Conservation (phyloP, 2,888 invertebrate species). For the Adela reaumurella region DNA sequence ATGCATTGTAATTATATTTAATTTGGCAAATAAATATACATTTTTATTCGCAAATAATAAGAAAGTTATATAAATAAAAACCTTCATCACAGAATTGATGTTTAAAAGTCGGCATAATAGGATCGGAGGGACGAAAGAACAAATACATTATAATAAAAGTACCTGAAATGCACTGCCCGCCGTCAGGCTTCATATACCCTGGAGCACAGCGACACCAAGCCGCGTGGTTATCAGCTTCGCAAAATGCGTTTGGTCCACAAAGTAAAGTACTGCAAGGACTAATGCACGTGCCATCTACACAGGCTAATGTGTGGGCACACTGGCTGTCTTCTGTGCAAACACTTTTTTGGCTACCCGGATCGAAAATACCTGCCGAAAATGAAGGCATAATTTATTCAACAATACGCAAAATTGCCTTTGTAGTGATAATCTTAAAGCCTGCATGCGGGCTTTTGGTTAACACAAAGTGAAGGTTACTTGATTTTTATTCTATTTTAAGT, state of each 20-base stretch:
- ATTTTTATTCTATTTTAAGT: too few relatives aligned
- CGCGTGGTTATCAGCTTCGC: constrained; percentile 83
- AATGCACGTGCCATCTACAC: constrained; percentile 72
- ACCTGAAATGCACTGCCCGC: constrained; percentile 82
- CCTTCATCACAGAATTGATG: too few relatives aligned
- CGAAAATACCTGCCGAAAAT: constrained; percentile 21
- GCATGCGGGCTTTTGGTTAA: too few relatives aligned
- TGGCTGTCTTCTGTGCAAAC: constrained; percentile 71
- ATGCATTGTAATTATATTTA: too few relatives aligned
- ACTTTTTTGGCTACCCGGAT: constrained; percentile 39
- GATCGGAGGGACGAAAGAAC: neutral
- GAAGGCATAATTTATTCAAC: constrained; percentile 5
- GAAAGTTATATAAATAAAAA: too few relatives aligned
- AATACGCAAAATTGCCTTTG: neutral
- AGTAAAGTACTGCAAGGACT: constrained; percentile 76
- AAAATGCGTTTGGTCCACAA: constrained; percentile 82
- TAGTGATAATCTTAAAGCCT: too few relatives aligned
- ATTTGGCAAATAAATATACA: too few relatives aligned
- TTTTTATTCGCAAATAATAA: too few relatives aligned
- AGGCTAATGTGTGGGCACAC: constrained; percentile 77
- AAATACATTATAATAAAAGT: constrained; percentile 19
- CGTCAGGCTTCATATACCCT: constrained; percentile 74
- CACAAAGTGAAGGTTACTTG: too few relatives aligned
- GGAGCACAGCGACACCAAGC: constrained; percentile 86
- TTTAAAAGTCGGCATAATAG: too few relatives aligned